These are phyloP conservation scores for Ectobius pallidus DNA, from an alignment of 2,888 invertebrate genomes.

Conservation along the genomic window DNA sequence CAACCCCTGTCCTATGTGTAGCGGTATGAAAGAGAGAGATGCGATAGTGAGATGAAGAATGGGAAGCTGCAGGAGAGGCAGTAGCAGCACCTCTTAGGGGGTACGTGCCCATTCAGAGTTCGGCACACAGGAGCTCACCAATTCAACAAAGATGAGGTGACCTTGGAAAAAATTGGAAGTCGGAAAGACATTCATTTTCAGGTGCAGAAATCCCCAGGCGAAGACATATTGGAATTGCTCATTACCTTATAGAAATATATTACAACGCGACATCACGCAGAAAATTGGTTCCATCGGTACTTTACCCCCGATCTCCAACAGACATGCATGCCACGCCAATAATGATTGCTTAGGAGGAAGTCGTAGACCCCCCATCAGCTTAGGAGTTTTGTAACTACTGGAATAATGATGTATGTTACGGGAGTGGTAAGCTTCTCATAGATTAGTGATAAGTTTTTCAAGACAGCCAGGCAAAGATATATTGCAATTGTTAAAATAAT, in stretches of 20 bases:
- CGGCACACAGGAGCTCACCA: conserved; percentile 6
- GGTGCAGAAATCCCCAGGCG: not conserved
- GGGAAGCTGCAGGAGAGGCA: not conserved
- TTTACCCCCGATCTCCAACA: not conserved
- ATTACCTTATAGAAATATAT: not conserved
- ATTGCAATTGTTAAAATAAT: not conserved
- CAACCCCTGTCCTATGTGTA: not conserved
- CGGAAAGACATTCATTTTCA: not conserved
- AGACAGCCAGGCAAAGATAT: not conserved
- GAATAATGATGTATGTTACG: not conserved
- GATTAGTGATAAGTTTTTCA: too few species aligned
- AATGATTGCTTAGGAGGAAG: not conserved
- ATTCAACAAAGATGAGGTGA: not conserved
- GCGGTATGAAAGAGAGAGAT: not conserved
- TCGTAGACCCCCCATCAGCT: not conserved
- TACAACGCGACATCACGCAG: too few species aligned
- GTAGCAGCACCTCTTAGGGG: not conserved
- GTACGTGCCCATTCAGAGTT: not conserved
- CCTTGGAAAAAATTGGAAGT: conserved; percentile 16
- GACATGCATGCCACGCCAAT: not conserved
- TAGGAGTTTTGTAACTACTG: not conserved
- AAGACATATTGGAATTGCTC: not conserved
- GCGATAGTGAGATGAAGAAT: not conserved
- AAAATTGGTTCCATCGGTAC: not conserved
- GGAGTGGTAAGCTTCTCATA: not conserved